Evolutionary conservation across 2,113 vertebrate genomes (phyloP), one percentile per base, ranked within the genome.

Genomic region (Ardeotis arabs): DNA sequence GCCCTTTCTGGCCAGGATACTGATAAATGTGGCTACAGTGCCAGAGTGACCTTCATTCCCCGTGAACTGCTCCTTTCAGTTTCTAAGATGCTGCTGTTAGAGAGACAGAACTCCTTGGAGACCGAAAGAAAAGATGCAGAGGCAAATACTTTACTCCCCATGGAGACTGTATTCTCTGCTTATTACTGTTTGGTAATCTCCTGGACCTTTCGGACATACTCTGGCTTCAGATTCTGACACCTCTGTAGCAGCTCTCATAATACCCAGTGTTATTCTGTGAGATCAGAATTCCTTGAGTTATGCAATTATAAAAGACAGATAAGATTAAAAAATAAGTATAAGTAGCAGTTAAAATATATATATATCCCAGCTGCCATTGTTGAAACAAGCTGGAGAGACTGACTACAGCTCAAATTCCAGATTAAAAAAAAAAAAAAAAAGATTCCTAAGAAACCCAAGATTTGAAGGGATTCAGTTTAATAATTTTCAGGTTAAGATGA

Each of bases 91-190:
- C 96, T 96, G 92, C 94, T 95, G 88, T 37, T 90, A 64, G 72
- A 93, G 83, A 92, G 80, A 91, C 95, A 89, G 83, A 94, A 90
- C 92, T 96, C 96, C 96, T 92, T 96, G 96, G 95, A 97, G 88
- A 97, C 93, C 1, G 2, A 93, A 88, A 96, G 85, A 95, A 97
- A 96, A 92, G 95, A 93, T 39, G 60, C 83, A 92, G 52, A 95
- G 79, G 88, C 90, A 83, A 94, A 94, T 77, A 59, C 49, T 93
- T 83, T 85, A 74, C 83, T 93, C 93, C 90, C 88, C 93, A 84
- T 56, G 86, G 87, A 95, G 88, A 94, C 60, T 88, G 59, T 14
- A 75, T 94, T 96, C 68, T 37, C 29, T 56, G 35, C 79, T 78
- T 52, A 84, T 95, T 93, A 80, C 47, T 60, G 28, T 52, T 96